Percentiles rank a stretch among this genome's conserved stretches.
Conservation (phyloP, 2,797 vertebrate genomes). For the Anguilla anguilla region DNA sequence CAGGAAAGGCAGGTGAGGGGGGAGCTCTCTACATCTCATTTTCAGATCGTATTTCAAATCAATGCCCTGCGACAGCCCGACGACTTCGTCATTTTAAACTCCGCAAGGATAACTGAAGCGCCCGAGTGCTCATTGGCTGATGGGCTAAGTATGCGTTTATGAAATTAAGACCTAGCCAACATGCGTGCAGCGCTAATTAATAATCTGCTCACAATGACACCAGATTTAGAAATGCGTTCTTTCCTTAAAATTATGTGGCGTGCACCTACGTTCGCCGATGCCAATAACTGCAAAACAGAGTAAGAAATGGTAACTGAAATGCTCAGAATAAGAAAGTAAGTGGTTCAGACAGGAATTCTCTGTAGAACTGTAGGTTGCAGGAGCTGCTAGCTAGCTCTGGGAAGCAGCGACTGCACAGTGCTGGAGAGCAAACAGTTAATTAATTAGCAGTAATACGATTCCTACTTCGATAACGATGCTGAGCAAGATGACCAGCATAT, state of each 20-base stretch:
- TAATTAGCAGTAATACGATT: background rate
- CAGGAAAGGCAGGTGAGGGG: too few species aligned
- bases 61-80: background rate
- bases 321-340: background rate
- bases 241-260: background rate
- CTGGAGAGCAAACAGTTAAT: background rate
- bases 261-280: background rate
- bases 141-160: background rate
- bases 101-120: background rate
- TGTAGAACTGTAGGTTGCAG: background rate
- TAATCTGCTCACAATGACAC: background rate
- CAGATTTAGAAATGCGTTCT: background rate
- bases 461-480: background rate
- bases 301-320: background rate
- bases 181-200: background rate
- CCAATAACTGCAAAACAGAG: background rate
- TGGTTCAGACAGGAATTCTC: background rate
- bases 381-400: background rate
- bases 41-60: too few species aligned
- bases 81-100: background rate
- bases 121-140: background rate
- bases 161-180: background rate
- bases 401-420: background rate
- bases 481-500: constrained; percentile 4
- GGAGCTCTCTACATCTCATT: too few species aligned